phyloP scores from a whole-genome alignment of 2,888 invertebrate genomes.

The Megamerina dolium region DNA sequence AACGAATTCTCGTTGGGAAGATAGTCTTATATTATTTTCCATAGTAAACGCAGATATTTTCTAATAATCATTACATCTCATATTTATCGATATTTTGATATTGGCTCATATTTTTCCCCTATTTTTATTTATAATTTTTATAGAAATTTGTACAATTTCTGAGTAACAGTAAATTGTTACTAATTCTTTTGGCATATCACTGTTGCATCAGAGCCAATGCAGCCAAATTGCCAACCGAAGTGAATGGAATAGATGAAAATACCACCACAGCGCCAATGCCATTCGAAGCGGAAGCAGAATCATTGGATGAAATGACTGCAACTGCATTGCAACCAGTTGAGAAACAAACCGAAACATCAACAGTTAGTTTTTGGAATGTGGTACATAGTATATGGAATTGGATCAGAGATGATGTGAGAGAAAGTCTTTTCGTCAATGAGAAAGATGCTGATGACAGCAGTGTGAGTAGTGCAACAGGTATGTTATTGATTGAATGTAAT shows the following conservation, averaged over 20 bases:
- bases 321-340: slow-evolving; percentile 32
- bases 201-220: slow-evolving; percentile 12
- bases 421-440: slow-evolving; percentile 40
- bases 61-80: no score
- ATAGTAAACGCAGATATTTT: no score
- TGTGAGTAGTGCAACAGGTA: not conserved
- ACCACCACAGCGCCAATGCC: slow-evolving; percentile 2
- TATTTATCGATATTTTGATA: no score
- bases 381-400: slow-evolving; percentile 40
- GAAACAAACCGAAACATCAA: slow-evolving; percentile 26
- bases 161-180: no score
- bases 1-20: no score
- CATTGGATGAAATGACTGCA: slow-evolving; percentile 15
- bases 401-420: slow-evolving; percentile 40
- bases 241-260: slow-evolving; percentile 13
- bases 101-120: no score
- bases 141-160: no score
- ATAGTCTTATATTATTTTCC: no score
- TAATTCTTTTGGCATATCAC: no score
- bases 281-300: slow-evolving; percentile 15
- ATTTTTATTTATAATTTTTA: no score
- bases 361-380: slow-evolving; percentile 39
- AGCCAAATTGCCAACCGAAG: slow-evolving; percentile 13
- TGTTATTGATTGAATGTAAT: no score
- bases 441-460: slow-evolving; percentile 17